These are phyloP conservation scores for Proteles cristata DNA, from an alignment of 2,113 vertebrate genomes.

Conservation along the genomic window DNA sequence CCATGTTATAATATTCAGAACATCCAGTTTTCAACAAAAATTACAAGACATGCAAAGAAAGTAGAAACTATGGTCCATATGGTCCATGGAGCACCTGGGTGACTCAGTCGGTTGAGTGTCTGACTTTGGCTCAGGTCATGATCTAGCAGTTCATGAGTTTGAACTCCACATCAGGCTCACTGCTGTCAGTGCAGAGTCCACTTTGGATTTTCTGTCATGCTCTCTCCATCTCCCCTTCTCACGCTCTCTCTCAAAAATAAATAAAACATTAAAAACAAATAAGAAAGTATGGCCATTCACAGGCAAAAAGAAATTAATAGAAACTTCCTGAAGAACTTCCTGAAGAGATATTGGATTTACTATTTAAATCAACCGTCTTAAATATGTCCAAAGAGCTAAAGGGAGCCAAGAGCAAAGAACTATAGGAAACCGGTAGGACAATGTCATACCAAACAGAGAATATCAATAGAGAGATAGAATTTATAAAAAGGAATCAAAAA, in stretches of 20 bases:
- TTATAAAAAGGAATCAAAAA: background rate
- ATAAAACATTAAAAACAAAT: too few species aligned
- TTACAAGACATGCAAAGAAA: background rate
- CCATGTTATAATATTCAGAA: background rate
- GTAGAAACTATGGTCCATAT: background rate
- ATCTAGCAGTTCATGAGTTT: too few species aligned
- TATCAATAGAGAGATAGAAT: background rate
- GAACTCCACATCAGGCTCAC: too few species aligned
- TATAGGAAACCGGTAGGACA: background rate
- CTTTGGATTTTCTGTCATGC: too few species aligned
- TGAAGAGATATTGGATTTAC: background rate
- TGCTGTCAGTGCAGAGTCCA: too few species aligned
- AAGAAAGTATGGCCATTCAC: background rate
- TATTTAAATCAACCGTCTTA: background rate
- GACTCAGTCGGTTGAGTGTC: too few species aligned
- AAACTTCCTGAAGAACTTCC: background rate
- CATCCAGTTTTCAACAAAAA: background rate
- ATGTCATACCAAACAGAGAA: background rate
- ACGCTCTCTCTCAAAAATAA: too few species aligned
- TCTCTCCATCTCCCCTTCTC: too few species aligned
- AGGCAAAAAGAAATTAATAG: background rate
- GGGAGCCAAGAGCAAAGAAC: background rate
- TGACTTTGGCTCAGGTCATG: too few species aligned
- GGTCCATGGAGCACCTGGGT: too few species aligned
- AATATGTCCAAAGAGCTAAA: background rate